phyloP scores from a whole-genome alignment of 2,113 vertebrate genomes.

The Marcusenius ussheri region DNA sequence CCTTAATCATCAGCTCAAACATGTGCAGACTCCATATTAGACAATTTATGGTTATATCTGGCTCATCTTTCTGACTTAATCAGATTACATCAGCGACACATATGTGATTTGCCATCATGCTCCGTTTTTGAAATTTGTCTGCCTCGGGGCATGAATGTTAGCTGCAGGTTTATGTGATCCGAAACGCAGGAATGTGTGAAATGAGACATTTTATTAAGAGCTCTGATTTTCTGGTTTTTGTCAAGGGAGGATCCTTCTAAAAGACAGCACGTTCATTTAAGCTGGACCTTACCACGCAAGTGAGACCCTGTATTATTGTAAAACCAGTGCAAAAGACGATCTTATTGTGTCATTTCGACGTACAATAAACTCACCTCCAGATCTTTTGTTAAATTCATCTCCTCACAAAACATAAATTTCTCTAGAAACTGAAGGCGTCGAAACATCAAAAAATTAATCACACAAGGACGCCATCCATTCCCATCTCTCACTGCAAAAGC shows the following conservation, averaged over 20 bases:
- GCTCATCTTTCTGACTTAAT: neutral
- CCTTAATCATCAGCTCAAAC: neutral
- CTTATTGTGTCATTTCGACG: neutral
- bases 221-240: neutral
- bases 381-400: neutral
- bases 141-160: neutral
- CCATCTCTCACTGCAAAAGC: neutral
- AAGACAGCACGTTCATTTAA: neutral
- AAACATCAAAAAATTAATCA: neutral
- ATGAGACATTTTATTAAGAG: neutral
- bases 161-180: neutral
- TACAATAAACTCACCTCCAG: neutral
- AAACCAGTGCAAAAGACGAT: neutral
- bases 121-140: neutral
- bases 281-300: neutral
- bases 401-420: neutral
- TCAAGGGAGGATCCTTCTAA: neutral
- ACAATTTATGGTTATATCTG: neutral
- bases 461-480: neutral
- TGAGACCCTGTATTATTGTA: neutral
- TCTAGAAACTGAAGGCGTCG: neutral
- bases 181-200: neutral
- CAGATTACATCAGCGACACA: neutral
- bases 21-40: neutral
- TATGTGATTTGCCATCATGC: constrained; percentile 1